Base-by-base conservation (phyloP, 2,888 invertebrate genomes). In the Mongoloraphidia duomilia region DNA sequence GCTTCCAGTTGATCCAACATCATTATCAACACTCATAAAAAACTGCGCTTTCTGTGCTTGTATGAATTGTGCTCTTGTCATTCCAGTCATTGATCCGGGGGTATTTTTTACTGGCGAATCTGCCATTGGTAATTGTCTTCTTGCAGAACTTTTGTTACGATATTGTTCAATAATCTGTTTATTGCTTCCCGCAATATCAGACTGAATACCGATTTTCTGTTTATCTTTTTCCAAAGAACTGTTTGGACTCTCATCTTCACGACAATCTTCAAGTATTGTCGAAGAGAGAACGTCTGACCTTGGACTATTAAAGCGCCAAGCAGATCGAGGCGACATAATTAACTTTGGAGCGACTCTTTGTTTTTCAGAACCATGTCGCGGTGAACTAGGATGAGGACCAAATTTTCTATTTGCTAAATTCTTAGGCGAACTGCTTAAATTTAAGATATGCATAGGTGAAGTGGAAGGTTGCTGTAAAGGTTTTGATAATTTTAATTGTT, bases 211-310 rank as follows among this genome's bases (percentile, higher is more conserved):
- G 42, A 42, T 26, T 42, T 26, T 9, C n/a, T 26, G 14, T 10
- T 44, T 39, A 46, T 46, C 46, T 57, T 73, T 74, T 59, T 78
- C 77, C 34, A 73, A 71, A 13, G 77, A 77, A 58, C 76, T 76
- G 53, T 75, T 76, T 2, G 77, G 76, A 57, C 73, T 79, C 56
- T 86, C 84, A 60, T 88, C 88, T 60, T 82, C 82, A 61, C 86
- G 86, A 60, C 84, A 81, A 56, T 83, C 90, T 72, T 91, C 90
- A 39, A 82, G 82, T 64, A 91, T 91, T 50, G 89, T 87, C 42
- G 85, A 84, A 40, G 89, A 87, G 61, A 91, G 76, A 47, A 90
- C 86, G 60, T 90, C 87, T 17, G 84, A 86, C 58, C 88, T 72
- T 2, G 82, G 84, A 56, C 79, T 82, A 37, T 81, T 75, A 59